Evolutionary conservation across 2,888 invertebrate genomes (phyloP).

Genomic region (Athalia circularis): DNA sequence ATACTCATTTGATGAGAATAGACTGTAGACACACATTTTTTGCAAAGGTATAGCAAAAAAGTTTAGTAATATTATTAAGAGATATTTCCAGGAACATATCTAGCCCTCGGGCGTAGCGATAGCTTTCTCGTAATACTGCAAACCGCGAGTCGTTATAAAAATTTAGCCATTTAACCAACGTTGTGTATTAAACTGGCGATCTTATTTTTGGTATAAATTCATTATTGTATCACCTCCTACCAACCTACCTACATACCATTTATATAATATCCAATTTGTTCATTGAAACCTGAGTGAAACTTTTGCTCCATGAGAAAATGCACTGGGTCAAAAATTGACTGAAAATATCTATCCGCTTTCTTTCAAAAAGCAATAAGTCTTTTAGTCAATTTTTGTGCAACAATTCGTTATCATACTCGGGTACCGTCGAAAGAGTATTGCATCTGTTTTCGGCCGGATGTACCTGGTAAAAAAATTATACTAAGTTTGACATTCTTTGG

Average conservation of each 20-base stretch:
- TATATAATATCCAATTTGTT: neutral
- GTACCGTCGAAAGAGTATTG: conserved; percentile 35
- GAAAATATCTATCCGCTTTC: conserved; percentile 16
- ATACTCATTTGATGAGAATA: neutral
- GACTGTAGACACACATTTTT: neutral
- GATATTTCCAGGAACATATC: neutral
- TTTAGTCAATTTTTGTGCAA: neutral
- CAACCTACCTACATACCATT: neutral
- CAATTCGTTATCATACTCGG: neutral
- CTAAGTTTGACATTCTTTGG: conserved; percentile 41
- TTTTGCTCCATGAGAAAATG: neutral
- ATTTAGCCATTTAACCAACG: too few species aligned
- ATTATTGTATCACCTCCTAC: neutral
- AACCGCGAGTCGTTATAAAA: neutral
- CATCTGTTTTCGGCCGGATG: conserved; percentile 18
- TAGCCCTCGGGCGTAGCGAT: neutral
- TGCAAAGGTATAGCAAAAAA: neutral
- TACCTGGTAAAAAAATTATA: conserved; percentile 43
- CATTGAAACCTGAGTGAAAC: neutral
- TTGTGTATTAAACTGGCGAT: too few species aligned
- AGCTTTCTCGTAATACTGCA: too few species aligned
- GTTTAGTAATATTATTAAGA: neutral
- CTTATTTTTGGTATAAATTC: neutral
- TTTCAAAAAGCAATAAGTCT: neutral
- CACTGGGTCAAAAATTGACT: neutral